These are phyloP conservation scores for Magallana angulata DNA, from an alignment of 1,140 invertebrate species.

Conservation along the genomic window DNA sequence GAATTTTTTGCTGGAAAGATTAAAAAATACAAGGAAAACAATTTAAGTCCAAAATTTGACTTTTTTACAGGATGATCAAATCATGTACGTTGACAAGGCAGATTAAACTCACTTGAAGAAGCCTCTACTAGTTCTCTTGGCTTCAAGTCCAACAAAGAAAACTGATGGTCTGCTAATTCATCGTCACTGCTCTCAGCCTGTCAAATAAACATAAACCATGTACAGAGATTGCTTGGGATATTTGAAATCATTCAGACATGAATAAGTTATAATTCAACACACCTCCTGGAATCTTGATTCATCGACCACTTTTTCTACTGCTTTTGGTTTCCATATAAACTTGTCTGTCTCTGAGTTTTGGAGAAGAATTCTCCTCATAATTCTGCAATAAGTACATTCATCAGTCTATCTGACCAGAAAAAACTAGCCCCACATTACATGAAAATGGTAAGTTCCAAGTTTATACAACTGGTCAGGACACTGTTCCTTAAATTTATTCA, in stretches of 20 bases:
- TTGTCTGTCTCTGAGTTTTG: neutral
- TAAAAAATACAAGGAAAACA: too few species aligned
- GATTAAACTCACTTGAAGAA: neutral
- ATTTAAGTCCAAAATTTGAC: too few species aligned
- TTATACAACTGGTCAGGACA: too few species aligned
- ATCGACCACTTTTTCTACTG: neutral
- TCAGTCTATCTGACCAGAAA: too few species aligned
- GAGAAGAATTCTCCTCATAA: neutral
- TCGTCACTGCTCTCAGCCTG: slow-evolving; percentile 24
- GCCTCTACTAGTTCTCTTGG: neutral
- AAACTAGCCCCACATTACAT: too few species aligned
- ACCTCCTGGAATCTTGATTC: slow-evolving; percentile 20
- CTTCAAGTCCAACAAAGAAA: neutral
- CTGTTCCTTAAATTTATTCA: too few species aligned
- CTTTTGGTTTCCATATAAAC: slow-evolving; percentile 14
- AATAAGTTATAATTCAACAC: neutral
- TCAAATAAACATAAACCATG: neutral
- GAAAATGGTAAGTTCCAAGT: too few species aligned
- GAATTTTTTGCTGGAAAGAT: too few species aligned
- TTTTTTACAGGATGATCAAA: too few species aligned
- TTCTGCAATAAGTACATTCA: neutral
- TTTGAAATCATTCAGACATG: neutral
- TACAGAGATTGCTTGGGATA: neutral
- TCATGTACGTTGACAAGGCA: too few species aligned
- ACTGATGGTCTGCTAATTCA: neutral